phyloP scores from a whole-genome alignment of 2,113 vertebrate species.

The Lepisosteus osseus region DNA sequence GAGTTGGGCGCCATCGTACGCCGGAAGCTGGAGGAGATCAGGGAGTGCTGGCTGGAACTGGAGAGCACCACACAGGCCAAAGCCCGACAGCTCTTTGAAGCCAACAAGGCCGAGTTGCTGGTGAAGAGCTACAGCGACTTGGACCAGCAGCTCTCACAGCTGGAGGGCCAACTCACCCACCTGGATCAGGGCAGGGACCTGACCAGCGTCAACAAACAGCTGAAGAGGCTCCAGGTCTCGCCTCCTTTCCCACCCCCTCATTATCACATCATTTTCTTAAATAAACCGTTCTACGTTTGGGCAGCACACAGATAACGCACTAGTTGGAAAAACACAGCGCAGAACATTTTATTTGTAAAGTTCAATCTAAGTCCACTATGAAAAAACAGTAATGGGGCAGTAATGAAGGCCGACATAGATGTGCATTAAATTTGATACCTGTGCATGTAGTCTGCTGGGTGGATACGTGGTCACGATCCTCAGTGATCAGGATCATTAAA shows the following conservation, averaged over 20 bases:
- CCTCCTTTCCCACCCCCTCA: neutral
- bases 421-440: too few relatives aligned
- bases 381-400: too few relatives aligned
- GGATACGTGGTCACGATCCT: too few relatives aligned
- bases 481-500: too few relatives aligned
- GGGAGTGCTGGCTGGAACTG: slow-evolving; percentile 84
- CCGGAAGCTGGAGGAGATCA: slow-evolving; percentile 80
- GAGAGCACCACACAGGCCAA: slow-evolving; percentile 84
- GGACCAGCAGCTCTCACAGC: slow-evolving; percentile 74
- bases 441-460: too few relatives aligned
- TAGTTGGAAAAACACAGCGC: too few relatives aligned
- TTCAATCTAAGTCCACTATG: too few relatives aligned
- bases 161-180: slow-evolving; percentile 77
- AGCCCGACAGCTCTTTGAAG: slow-evolving; percentile 82
- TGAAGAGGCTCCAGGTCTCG: slow-evolving; percentile 82
- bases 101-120: slow-evolving; percentile 79
- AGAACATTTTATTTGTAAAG: too few relatives aligned
- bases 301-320: too few relatives aligned
- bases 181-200: slow-evolving; percentile 78
- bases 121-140: slow-evolving; percentile 80
- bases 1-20: slow-evolving; percentile 75
- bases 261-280: neutral
- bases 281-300: too few relatives aligned
- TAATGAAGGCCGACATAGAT: too few relatives aligned
- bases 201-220: slow-evolving; percentile 80